A percentile compares a stretch with the other conserved stretches of the same genome.
Conservation (phyloP, 1,140 invertebrate genomes). For the Solenopsis fugax region DNA sequence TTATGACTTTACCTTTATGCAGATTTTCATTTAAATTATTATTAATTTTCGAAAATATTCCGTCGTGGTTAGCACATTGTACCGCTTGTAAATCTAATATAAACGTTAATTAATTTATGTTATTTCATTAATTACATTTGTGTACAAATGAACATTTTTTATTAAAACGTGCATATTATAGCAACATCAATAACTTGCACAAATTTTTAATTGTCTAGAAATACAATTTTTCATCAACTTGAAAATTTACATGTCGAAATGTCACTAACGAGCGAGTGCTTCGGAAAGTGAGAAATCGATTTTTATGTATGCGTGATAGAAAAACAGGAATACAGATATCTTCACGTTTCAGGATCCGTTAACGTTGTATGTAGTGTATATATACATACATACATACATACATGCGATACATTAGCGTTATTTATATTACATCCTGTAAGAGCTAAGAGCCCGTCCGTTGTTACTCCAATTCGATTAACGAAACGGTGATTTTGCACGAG, state of each 20-base stretch:
- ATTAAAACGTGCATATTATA: not conserved
- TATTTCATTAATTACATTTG: conserved; percentile 2
- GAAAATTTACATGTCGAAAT: conserved; percentile 20
- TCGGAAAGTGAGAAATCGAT: conserved; percentile 36
- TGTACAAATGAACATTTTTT: conserved; percentile 5
- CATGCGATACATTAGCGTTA: not conserved
- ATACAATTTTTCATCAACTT: not conserved
- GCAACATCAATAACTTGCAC: not conserved
- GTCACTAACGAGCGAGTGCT: not conserved
- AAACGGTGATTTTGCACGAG: conserved; percentile 57
- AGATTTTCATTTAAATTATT: not conserved
- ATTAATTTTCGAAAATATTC: conserved; percentile 21
- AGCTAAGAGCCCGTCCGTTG: not conserved
- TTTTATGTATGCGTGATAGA: not conserved
- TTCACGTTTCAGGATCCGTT: conserved; percentile 16
- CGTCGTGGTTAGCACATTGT: conserved; percentile 5
- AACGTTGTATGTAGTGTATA: no score
- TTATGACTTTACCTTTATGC: not conserved
- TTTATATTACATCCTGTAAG: not conserved
- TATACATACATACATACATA: no score
- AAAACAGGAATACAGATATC: not conserved
- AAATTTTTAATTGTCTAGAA: not conserved
- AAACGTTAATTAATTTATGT: not conserved
- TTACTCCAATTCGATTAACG: conserved; percentile 52
- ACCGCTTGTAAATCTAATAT: not conserved